Evolutionary conservation across 1,140 invertebrate genomes (phyloP), one percentile per base, ranked within the genome.

Genomic region (Drosophila teissieri): DNA sequence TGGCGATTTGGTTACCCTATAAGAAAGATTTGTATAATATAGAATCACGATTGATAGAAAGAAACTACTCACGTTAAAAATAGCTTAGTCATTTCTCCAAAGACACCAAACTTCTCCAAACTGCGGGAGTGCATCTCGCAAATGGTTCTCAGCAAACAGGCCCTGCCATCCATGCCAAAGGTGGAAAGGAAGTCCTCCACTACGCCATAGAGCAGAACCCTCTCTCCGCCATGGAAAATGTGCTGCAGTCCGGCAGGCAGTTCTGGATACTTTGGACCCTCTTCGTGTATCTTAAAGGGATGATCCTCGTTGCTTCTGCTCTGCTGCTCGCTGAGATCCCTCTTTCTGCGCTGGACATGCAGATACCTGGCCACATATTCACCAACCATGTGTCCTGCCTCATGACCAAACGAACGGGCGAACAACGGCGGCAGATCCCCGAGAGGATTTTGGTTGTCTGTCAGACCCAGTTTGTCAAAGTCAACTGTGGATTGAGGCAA

Each of bases 111-210:
- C 78, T 96, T 95, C 37, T 93, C 94, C n/a, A 96, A 79, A 0
- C 95, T 95, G 84, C 96, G 95, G 5, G 96, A 95, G 70, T 97
- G 96, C 39, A 97, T 95, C 92, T 97, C 96, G 78, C 97, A 97
- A 52, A 97, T 97, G 4, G 96, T 96, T 67, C 97, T 93, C 40
- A 97, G 92, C 3, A 97, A 89, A 89, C 97, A 97, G 7, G 96
- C 96, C 88, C 95, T 96, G 2, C 96, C 97, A 64, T 96, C 94
- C 92, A 97, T 92, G 4, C 96, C 96, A 57, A 97, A 95, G 73
- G 95, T 96, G 14, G 94, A 93, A 5, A 97, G 91, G 63, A 97
- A 94, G 73, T 97, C 96, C 91, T 97, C 96, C 0, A 96, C 94
- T 0, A 95, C 94, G 1, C 95, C 94, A 68, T 96, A 97, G 17